phyloP scores from a whole-genome alignment of 1,140 invertebrate species.

The Helicoverpa zea region DNA sequence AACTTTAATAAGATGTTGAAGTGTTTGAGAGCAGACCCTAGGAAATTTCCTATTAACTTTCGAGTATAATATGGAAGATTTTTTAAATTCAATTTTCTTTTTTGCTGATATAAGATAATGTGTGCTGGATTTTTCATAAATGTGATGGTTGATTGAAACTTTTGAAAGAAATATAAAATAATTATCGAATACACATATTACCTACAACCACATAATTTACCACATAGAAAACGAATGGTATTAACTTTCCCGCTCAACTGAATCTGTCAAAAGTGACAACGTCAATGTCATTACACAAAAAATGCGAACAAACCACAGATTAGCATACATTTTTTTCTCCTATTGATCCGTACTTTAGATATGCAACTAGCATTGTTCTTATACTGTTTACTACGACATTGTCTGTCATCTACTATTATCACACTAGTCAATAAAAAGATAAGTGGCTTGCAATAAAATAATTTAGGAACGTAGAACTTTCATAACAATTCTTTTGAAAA shows the following conservation, averaged over 20 bases:
- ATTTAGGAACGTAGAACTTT: no score
- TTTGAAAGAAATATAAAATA: no score
- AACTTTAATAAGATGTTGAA: conserved; percentile 52
- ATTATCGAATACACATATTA: no score
- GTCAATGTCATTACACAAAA: no score
- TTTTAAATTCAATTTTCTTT: not conserved
- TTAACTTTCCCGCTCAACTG: no score
- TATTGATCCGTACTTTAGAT: not conserved
- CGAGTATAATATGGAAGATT: conserved; percentile 16
- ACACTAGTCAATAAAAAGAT: not conserved
- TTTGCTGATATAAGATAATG: not conserved
- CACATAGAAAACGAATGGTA: no score
- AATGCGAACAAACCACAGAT: no score
- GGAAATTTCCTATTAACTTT: conserved; percentile 44
- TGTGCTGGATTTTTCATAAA: not conserved
- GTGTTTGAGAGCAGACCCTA: conserved; percentile 26
- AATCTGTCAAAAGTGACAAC: no score
- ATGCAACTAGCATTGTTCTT: not conserved
- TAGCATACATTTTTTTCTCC: not conserved
- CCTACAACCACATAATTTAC: no score
- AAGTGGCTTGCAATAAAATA: no score
- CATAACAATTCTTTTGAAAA: no score
- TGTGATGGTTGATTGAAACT: no score
- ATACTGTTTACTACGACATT: not conserved
- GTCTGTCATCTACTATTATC: conserved; percentile 9